These are phyloP conservation scores for Fukomys damarensis DNA, from an alignment of 2,113 vertebrate genomes.

Conservation along the genomic window DNA sequence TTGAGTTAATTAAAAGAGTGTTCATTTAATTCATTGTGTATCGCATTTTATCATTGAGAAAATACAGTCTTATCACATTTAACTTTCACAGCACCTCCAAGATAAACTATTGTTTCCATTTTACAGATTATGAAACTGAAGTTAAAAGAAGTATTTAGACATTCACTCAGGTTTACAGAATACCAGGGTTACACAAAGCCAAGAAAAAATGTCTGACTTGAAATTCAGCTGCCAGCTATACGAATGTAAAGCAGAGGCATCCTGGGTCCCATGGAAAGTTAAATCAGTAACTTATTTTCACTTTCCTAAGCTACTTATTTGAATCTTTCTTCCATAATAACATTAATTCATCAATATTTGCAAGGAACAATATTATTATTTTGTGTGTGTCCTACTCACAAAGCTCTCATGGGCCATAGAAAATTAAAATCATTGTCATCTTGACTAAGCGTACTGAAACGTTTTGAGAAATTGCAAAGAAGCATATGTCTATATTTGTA, in stretches of 20 bases:
- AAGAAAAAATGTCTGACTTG: neutral
- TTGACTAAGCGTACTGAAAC: neutral
- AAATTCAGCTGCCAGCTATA: neutral
- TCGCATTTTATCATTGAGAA: neutral
- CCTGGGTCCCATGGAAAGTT: neutral
- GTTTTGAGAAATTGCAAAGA: neutral
- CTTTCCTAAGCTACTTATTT: neutral
- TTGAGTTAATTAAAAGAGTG: neutral
- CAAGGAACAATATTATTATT: neutral
- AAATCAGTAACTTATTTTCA: neutral
- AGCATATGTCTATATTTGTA: neutral
- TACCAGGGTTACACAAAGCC: neutral
- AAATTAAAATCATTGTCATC: slow-evolving; percentile 34
- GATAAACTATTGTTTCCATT: neutral
- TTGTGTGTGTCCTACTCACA: neutral
- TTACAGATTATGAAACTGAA: slow-evolving; percentile 23
- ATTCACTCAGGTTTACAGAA: neutral
- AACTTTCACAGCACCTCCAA: neutral
- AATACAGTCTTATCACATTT: neutral
- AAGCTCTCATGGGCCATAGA: neutral
- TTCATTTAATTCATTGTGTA: neutral
- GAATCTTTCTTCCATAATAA: neutral
- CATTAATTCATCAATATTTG: neutral
- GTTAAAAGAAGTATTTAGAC: neutral
- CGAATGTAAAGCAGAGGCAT: neutral